Evolutionary conservation across 2,888 invertebrate species (phyloP).

Genomic region (Halocaridina rubra): DNA sequence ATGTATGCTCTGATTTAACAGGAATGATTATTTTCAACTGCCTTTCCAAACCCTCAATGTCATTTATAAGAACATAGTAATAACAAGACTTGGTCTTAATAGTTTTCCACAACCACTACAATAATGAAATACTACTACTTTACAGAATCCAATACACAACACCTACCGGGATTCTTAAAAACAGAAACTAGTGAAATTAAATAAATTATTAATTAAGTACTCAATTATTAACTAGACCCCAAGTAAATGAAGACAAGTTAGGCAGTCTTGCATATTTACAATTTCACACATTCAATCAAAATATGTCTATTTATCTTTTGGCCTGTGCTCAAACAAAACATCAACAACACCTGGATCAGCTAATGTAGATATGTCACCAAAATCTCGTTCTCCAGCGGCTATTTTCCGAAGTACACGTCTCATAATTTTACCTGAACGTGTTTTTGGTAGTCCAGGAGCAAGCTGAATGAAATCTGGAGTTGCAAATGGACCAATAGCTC

Average conservation of each 20-base stretch:
- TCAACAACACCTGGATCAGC: slow-evolving; percentile 92
- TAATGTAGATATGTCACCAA: slow-evolving; percentile 94
- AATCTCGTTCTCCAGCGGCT: slow-evolving; percentile 86
- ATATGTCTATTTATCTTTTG: slow-evolving; percentile 24
- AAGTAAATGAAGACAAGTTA: neutral
- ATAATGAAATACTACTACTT: too few relatives aligned
- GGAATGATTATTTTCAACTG: too few relatives aligned
- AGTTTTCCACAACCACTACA: too few relatives aligned
- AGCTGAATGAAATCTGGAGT: slow-evolving; percentile 94
- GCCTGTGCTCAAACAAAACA: slow-evolving; percentile 76
- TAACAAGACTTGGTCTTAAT: too few relatives aligned
- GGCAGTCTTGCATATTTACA: neutral
- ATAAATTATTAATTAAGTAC: too few relatives aligned
- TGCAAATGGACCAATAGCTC: slow-evolving; percentile 95
- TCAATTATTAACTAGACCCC: too few relatives aligned
- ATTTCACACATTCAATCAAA: neutral
- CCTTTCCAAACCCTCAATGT: too few relatives aligned
- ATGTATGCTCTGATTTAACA: too few relatives aligned
- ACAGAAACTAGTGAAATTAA: too few relatives aligned
- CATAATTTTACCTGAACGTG: slow-evolving; percentile 98
- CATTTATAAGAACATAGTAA: too few relatives aligned
- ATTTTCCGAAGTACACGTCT: slow-evolving; percentile 93
- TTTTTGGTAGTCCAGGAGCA: slow-evolving; percentile 94
- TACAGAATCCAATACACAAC: too few relatives aligned
- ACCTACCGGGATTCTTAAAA: too few relatives aligned